Evolutionary conservation across 2,888 invertebrate species (phyloP), one percentile per base, ranked within the genome.

Genomic region (Lomographa bimaculata): DNA sequence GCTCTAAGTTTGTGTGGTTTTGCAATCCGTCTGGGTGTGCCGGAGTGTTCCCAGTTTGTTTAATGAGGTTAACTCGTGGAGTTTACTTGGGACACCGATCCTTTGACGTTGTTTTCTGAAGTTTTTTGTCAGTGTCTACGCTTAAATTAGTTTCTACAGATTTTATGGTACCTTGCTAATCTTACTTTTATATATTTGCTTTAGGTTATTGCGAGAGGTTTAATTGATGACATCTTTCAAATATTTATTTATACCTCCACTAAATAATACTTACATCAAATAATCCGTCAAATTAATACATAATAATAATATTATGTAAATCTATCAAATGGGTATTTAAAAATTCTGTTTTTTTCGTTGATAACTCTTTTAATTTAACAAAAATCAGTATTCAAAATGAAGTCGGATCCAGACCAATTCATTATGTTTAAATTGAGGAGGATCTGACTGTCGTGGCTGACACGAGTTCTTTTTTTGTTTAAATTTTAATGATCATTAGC

Each of bases 401-500:
- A n/a, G n/a, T n/a, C n/a, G 23, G 44, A 34, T 37, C 6, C 18
- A 36, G 39, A 21, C 27, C 34, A 42, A 46, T 43, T 45, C 26
- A 49, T 54, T 50, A 37, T 16, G 32, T 14, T 10, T 38, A 14
- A 36, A 36, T 39, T 35, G 34, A 43, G 35, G 30, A 45, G 24
- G 44, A 40, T 42, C 32, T n/a, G n/a, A n/a, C n/a, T n/a, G n/a
- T n/a, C n/a, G n/a, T n/a, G n/a, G n/a, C 21, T 19, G 42, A 45
- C 27, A 38, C 37, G 34, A 29, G 19, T 2, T 20, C 41, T 46
- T 29, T 49, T n/a, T 36, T 33, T 30, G 25, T 44, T 44, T 39
- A 32, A 23, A 33, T 40, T 44, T 38, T 39, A 41, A 50, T 44
- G 53, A 46, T 41, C 46, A 58, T 59, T 60, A 55, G 45, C 41